Conservation (phyloP, 37 sponge, comb jelly and placozoan genomes). For the Cliona cf. orientalis region DNA sequence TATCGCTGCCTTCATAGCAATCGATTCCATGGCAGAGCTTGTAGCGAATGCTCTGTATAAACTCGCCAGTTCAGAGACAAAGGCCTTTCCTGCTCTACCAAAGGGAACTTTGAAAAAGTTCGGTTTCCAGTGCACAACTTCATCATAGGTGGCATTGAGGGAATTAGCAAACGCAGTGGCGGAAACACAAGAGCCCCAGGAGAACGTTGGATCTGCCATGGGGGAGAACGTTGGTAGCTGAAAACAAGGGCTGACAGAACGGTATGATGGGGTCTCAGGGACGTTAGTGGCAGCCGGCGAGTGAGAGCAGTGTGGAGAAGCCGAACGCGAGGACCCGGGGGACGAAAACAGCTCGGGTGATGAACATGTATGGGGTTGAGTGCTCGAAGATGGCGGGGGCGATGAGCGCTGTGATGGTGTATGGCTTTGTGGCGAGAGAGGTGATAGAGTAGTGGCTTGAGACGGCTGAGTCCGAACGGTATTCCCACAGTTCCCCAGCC, state of each 20-base stretch:
- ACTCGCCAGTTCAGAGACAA: constrained; percentile 23
- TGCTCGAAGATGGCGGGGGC: no score
- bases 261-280: no score
- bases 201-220: background rate
- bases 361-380: no score
- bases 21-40: constrained; percentile 19
- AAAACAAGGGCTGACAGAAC: no score
- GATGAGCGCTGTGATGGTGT: no score
- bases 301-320: no score
- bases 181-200: background rate
- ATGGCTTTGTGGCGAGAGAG: no score
- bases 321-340: no score
- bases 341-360: no score
- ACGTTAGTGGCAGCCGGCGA: no score
- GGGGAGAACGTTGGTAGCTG: background rate
- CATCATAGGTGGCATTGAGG: constrained; percentile 5
- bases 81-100: constrained; percentile 26
- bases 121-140: constrained; percentile 20
- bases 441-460: no score
- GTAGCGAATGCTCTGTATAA: constrained; percentile 17
- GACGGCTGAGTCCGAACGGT: no score
- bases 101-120: constrained; percentile 1
- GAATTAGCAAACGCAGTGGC: background rate
- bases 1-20: constrained; percentile 23
- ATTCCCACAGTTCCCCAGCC: constrained; percentile 1